Base-by-base conservation (phyloP, 1,140 invertebrate genomes). In the Ceratosolen solmsi region DNA sequence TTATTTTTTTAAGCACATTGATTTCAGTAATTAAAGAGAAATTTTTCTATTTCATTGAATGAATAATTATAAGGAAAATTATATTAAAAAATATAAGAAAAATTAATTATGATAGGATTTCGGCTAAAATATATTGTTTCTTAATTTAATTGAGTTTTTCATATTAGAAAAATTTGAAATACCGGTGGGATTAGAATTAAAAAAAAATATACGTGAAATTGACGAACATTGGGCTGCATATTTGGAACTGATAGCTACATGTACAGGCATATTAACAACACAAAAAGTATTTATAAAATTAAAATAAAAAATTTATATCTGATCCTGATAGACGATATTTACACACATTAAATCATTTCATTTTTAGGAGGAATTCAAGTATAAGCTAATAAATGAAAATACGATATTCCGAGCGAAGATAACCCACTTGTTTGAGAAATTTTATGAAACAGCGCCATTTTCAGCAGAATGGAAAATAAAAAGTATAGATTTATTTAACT, bases 361-460 rank as follows among this genome's bases (percentile, higher is more conserved):
- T 74, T 20, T 82, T 68, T 46, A 93, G 92, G 95, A 96, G 84
- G 93, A 93, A 84, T 96, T 96, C 89, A 95, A 95, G 89, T 92
- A 92, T 51, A 92, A 93, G 84, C 90, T 96, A 9, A 86, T 96
- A 27, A 92, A 93, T 81, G 93, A 95, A 87, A 93, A 94, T 4
- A 93, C 94, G 83, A 90, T 91, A 88, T 93, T 95, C 82, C 94
- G 94, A 90, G 93, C 94, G 87, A 93, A 94, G 63, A 93, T 94
- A 13, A 89, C 89, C 82, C 89, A 91, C 3, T 90, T 96, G 82
- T 85, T 95, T 65, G 92, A 94, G 65, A 93, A 93, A 79, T 96
- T 96, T 88, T 89, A 93, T 70, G 92, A 90, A 60, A 92, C 91
- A 65, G 94, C 93, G 8, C 95, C 95, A 1, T 93, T 93, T 87